These are phyloP conservation scores for Adelosebastes latens DNA, from an alignment of 2,797 vertebrate species.

Conservation along the genomic window DNA sequence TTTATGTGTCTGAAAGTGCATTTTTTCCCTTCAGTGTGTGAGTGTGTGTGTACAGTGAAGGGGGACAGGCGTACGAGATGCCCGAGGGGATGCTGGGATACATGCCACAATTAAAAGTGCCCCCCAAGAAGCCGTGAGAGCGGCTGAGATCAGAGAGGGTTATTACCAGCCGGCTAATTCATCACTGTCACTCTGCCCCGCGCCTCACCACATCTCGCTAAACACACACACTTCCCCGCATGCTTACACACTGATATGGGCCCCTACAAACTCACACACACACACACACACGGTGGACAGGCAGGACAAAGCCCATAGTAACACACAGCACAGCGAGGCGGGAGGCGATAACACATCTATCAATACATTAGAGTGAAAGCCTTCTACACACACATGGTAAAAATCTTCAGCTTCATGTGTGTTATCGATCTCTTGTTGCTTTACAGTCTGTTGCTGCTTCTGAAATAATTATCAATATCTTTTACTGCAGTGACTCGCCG, in stretches of 20 bases:
- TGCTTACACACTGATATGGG: conserved; percentile 6
- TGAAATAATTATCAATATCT: conserved; percentile 10
- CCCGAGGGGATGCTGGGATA: conserved; percentile 71
- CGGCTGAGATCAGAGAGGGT: conserved; percentile 73
- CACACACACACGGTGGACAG: conserved; percentile 2
- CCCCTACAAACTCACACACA: neutral
- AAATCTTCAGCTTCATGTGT: neutral
- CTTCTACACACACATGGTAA: neutral
- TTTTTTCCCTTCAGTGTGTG: neutral
- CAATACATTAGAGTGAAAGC: conserved; percentile 11
- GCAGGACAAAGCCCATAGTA: conserved; percentile 41
- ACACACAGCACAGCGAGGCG: neutral
- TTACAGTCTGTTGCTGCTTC: neutral
- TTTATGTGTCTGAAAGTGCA: neutral
- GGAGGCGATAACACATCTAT: conserved; percentile 37
- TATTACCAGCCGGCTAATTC: conserved; percentile 80
- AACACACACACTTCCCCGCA: conserved; percentile 25
- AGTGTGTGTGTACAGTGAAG: conserved; percentile 6
- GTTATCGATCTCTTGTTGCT: conserved; percentile 14
- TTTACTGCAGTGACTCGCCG: neutral
- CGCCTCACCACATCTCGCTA: conserved; percentile 27
- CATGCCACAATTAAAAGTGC: conserved; percentile 80
- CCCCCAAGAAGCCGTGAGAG: conserved; percentile 70
- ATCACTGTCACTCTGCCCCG: conserved; percentile 77
- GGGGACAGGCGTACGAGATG: conserved; percentile 44